phyloP scores from a whole-genome alignment of 1,140 invertebrate genomes.

The roundworm (Caenorhabditis elegans) region WBcel235 BX284605.5:6480501-6481000 shows the following conservation, averaged over 20 bases:
- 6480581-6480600: constrained; percentile 33
- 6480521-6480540: constrained; percentile 8
- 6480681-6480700: background rate
- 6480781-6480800: constrained; percentile 39
- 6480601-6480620: constrained; percentile 30
- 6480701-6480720: constrained; percentile 4
- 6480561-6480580: constrained; percentile 33
- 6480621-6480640: background rate
- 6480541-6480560: constrained; percentile 29
- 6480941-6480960: constrained; percentile 42
- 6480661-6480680: constrained; percentile 25
- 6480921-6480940: constrained; percentile 14
- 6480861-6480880: background rate
- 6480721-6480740: background rate
- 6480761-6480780: constrained; percentile 35
- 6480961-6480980: constrained; percentile 46
- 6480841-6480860: background rate
- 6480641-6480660: constrained; percentile 12
- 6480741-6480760: background rate
- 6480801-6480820: constrained; percentile 31
- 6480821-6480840: constrained; percentile 16
- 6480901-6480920: constrained; percentile 14
- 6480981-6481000: constrained; percentile 43
- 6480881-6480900: constrained; percentile 34
- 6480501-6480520: background rate